These are phyloP conservation scores for Augiades crinisus DNA, from an alignment of 2,888 invertebrate genomes.

Conservation along the genomic window DNA sequence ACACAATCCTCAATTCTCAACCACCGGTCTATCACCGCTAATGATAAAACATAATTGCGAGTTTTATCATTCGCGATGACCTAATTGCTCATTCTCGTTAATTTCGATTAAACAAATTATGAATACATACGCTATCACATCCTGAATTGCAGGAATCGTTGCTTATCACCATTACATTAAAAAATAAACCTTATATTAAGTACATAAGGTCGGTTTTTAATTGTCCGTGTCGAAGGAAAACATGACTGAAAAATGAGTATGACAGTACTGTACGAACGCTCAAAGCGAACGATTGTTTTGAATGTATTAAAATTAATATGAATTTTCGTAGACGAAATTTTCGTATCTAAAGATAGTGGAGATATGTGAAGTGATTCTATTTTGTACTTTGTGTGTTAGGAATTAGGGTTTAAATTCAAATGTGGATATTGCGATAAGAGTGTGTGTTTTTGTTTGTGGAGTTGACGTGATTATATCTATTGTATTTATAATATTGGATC, in stretches of 20 bases:
- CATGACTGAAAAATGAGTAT: background rate
- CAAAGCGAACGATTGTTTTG: background rate
- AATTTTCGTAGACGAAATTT: background rate
- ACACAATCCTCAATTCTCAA: no score
- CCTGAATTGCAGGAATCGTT: conserved; percentile 34
- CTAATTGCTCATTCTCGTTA: conserved; percentile 39
- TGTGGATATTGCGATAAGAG: no score
- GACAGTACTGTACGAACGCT: background rate
- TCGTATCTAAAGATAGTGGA: background rate
- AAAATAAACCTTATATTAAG: conserved; percentile 21
- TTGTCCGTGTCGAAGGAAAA: background rate
- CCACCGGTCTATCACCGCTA: no score
- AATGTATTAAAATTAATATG: background rate
- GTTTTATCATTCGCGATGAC: conserved; percentile 33
- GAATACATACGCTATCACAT: conserved; percentile 45
- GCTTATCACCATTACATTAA: background rate
- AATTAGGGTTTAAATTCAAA: no score
- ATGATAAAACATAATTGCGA: no score
- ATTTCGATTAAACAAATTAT: conserved; percentile 41
- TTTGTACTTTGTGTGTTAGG: no score
- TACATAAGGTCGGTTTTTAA: conserved; percentile 23
- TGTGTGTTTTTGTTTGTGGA: no score
- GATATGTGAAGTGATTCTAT: no score
- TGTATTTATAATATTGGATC: no score
- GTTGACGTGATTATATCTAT: no score